phyloP scores from a whole-genome alignment of 2,888 invertebrate species.

The Papilio demoleus region DNA sequence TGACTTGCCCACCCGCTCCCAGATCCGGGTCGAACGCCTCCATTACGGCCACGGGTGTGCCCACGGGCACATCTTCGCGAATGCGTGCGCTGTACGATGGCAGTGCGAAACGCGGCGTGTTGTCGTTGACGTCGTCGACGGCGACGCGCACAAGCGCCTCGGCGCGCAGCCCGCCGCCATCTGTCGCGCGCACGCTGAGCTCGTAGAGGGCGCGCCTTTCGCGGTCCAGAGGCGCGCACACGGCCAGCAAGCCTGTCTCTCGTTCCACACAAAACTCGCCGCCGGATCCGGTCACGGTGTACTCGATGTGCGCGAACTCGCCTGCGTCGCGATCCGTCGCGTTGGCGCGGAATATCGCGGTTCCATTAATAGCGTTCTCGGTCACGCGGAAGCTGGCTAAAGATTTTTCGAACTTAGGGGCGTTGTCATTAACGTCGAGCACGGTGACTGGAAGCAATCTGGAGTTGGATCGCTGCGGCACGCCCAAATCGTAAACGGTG shows the following conservation, averaged over 20 bases:
- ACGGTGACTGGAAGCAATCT: conserved; percentile 90
- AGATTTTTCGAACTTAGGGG: conserved; percentile 92
- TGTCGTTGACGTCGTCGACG: conserved; percentile 96
- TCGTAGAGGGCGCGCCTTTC: conserved; percentile 93
- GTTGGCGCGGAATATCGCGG: conserved; percentile 91
- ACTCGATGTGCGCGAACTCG: conserved; percentile 90
- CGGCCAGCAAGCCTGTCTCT: conserved; percentile 88
- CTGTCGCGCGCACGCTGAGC: conserved; percentile 90
- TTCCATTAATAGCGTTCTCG: conserved; percentile 93
- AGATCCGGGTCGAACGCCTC: conserved; percentile 93
- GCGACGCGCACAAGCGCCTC: conserved; percentile 92
- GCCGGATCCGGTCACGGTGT: conserved; percentile 87
- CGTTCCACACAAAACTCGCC: conserved; percentile 93
- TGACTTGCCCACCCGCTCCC: conserved; percentile 90
- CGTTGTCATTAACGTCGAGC: conserved; percentile 95
- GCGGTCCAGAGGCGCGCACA: conserved; percentile 91
- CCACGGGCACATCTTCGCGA: conserved; percentile 95
- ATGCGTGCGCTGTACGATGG: conserved; percentile 90
- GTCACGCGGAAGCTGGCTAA: conserved; percentile 92
- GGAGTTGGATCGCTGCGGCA: conserved; percentile 90
- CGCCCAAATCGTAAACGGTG: conserved; percentile 93
- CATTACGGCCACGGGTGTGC: conserved; percentile 93
- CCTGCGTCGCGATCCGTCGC: conserved; percentile 94
- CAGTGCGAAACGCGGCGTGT: conserved; percentile 91
- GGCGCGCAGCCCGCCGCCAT: conserved; percentile 90